Percentiles rank a stretch among this genome's conserved stretches.
phyloP scores from a whole-genome alignment of 2,113 vertebrate genomes.

The Odocoileus virginianus region DNA sequence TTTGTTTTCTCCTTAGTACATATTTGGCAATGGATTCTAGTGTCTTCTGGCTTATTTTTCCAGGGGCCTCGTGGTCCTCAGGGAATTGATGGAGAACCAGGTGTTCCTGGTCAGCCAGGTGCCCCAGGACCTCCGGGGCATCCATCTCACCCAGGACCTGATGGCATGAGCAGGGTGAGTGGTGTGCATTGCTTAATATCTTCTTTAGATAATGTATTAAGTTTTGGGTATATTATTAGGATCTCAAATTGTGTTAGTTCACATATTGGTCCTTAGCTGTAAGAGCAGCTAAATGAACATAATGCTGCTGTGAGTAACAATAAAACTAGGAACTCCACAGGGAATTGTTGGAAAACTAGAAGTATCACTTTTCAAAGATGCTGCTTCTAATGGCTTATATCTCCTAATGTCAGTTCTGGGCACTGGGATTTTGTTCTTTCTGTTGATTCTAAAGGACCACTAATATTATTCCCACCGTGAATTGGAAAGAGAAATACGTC shows the following conservation, averaged over 20 bases:
- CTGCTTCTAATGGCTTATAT: background rate
- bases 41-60: constrained; percentile 21
- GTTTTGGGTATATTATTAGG: background rate
- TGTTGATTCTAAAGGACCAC: background rate
- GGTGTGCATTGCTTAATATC: background rate
- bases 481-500: background rate
- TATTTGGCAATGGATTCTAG: background rate
- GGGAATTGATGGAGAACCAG: constrained; percentile 95
- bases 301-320: background rate
- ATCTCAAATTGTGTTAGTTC: background rate
- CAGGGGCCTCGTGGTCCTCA: constrained; percentile 91
- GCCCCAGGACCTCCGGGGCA: constrained; percentile 94
- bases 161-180: constrained; percentile 84
- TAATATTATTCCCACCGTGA: background rate
- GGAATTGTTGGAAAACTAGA: background rate
- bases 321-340: background rate
- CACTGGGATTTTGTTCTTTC: background rate
- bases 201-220: background rate
- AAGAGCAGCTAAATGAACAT: background rate
- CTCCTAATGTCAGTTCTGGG: background rate
- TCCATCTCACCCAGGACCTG: constrained; percentile 87
- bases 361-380: background rate
- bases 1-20: background rate
- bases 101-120: constrained; percentile 94
- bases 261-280: background rate